Conservation (phyloP, 2,888 invertebrate species). For the Thecophora atra region DNA sequence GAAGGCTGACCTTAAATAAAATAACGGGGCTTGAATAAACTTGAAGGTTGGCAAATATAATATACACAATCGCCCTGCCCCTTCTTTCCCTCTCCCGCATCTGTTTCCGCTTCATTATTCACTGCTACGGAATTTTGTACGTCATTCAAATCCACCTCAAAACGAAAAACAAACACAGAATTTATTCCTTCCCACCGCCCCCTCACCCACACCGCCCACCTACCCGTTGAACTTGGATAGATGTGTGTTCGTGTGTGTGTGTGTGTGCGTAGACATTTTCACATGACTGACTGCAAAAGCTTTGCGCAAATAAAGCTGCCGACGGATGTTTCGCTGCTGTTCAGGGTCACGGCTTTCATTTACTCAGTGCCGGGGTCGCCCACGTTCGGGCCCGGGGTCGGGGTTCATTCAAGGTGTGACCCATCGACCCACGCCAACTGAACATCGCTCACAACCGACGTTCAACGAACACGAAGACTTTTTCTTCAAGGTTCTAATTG, state of each 20-base stretch:
- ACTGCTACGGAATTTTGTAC: not conserved
- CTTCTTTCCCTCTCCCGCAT: not conserved
- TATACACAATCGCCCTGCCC: not conserved
- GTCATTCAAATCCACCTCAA: not conserved
- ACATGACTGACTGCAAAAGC: not conserved
- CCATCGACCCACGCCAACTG: too few species aligned
- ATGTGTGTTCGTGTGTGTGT: too few species aligned
- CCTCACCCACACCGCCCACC: slow-evolving; percentile 48
- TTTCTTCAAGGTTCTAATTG: too few species aligned
- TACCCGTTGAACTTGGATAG: slow-evolving; percentile 56
- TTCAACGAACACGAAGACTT: too few species aligned
- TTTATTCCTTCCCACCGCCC: not conserved
- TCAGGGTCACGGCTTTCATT: not conserved
- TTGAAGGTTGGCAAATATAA: too few species aligned
- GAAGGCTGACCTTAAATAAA: too few species aligned
- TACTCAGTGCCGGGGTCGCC: too few species aligned
- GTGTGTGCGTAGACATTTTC: not conserved
- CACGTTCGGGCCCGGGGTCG: too few species aligned
- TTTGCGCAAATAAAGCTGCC: not conserved
- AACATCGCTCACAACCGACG: too few species aligned
- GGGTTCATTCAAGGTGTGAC: too few species aligned
- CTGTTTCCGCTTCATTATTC: not conserved
- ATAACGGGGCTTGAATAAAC: too few species aligned
- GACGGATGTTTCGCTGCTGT: not conserved
- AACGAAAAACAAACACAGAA: not conserved